Base-by-base conservation (phyloP, 2,113 vertebrate genomes). In the Vireo altiloquus region DNA sequence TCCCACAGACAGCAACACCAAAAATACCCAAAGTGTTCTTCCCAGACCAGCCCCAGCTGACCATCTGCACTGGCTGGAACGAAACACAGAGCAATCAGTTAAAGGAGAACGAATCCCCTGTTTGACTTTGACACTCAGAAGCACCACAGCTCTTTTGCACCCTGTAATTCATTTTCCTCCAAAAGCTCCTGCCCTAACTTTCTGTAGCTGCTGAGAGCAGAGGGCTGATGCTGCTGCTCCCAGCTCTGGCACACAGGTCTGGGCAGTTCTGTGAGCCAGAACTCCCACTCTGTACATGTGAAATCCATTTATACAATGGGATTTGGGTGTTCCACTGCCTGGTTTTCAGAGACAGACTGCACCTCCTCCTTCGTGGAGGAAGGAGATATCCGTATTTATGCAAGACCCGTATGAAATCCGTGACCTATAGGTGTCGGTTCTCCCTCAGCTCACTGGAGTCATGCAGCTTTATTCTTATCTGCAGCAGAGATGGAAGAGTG, bases 241-340 rank as follows among this genome's bases (percentile, higher is more conserved):
- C 54, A 72, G 69, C 47, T 35, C 72, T 19, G 39, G 3, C 22
- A 37, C 44, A 44, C 7, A 20, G 47, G 37, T n/a, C 72, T 75
- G 46, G 39, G 64, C 59, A 89, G 68, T 28, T 28, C 39, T 49
- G 27, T 11, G 33, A 72, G 40, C 78, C 75, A 78, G 7, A 88
- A 78, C 82, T 90, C 72, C 63, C 30, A 52, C 82, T 69, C 39
- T 12, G 12, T 39, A 10, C 9, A 39, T 39, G 39, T 39, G 39
- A 39, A 39, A 52, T 6, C 44, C 40, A 54, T 33, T 42, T 21
- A 1, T 4, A 2, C 25, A 21, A 1, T 0, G 9, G n/a, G 49
- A 37, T 31, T 7, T 50, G 46, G 9, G 35, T 28, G 10, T 30
- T 25, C 10, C 27, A 7, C 0, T n/a, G 61, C 25, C 42, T 68